Base-by-base conservation (phyloP, 2,888 invertebrate genomes). In the Cerastis rubricosa region DNA sequence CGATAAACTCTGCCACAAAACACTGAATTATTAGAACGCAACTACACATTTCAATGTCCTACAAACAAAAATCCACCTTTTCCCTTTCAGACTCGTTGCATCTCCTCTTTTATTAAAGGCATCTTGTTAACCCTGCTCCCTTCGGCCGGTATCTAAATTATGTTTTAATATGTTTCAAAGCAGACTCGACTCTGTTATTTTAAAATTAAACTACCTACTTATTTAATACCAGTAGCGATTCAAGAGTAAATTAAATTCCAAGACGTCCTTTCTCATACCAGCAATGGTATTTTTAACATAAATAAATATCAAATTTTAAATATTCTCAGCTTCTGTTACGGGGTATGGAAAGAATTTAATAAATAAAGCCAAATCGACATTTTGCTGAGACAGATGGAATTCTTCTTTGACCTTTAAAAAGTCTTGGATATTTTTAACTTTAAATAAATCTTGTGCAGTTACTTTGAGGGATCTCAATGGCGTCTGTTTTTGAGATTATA, bases 191-290 rank as follows among this genome's bases (percentile, higher is more conserved):
- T 51, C 64, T 69, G 89, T 86, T 89, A 89, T 88, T 88, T 89
- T 86, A 88, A 88, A 88, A 86, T 88, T 89, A 85, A 89, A 88
- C 82, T 88, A 89, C 83, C 80, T 68, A 83, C 69, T 83, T 85
- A 87, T 85, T 74, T 82, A 66, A 76, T 83, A 77, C 68, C 86
- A 77, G 85, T 71, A 82, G 80, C 80, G 69, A 73, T 81, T 84
- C 73, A 70, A 80, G 78, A 84, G 81, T 82, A 94, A 93, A 94
- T 95, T 93, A 94, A 95, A 95, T 95, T 94, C 94, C 93, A 76
- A 88, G 89, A 89, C 85, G 84, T 90, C 85, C 86, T 89, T 86
- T 82, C 85, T 86, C 89, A 88, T 89, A 89, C 87, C 87, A 76
- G 74, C 83, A 73, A 68, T 87, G 89, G 90, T 86, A 90, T 92